A percentile compares a stretch with the other conserved stretches of the same genome.
Conservation (phyloP, 2,888 invertebrate species). For the Drosophila macrospina region DNA sequence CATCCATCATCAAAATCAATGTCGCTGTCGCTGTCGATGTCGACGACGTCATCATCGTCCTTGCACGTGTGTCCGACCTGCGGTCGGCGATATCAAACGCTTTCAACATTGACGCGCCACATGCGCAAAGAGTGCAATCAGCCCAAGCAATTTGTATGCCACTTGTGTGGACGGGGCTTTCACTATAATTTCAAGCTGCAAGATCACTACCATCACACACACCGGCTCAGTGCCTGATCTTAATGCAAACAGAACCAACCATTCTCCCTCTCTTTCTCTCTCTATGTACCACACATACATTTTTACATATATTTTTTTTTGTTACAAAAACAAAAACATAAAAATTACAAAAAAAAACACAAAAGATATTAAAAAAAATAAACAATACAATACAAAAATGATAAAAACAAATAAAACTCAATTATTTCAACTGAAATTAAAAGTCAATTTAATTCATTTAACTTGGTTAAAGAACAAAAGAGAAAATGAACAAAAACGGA, state of each 20-base stretch:
- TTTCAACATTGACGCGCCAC: conserved; percentile 87
- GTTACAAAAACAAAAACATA: conserved; percentile 30
- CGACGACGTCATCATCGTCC: conserved; percentile 29
- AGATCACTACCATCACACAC: conserved; percentile 73
- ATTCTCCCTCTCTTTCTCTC: neutral
- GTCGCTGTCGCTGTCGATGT: conserved; percentile 17
- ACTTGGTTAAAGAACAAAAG: neutral
- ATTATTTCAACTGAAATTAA: conserved; percentile 26
- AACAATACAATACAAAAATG: conserved; percentile 8
- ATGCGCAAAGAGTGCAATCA: conserved; percentile 83
- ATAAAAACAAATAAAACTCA: conserved; percentile 17
- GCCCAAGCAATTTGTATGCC: conserved; percentile 79
- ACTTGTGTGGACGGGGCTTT: conserved; percentile 80
- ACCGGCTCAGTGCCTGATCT: conserved; percentile 38
- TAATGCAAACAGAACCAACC: conserved; percentile 2
- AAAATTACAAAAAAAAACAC: neutral
- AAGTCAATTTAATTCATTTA: conserved; percentile 33
- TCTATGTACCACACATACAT: conserved; percentile 14
- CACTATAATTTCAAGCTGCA: conserved; percentile 82
- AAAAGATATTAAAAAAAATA: neutral
- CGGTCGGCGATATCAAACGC: conserved; percentile 76
- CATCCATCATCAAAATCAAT: conserved; percentile 24
- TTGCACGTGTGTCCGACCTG: conserved; percentile 69
- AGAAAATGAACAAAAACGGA: neutral
- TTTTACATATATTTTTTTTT: conserved; percentile 42